These are phyloP conservation scores for Accipiter virgatus DNA, from an alignment of 2,113 vertebrate genomes.

Conservation along the genomic window DNA sequence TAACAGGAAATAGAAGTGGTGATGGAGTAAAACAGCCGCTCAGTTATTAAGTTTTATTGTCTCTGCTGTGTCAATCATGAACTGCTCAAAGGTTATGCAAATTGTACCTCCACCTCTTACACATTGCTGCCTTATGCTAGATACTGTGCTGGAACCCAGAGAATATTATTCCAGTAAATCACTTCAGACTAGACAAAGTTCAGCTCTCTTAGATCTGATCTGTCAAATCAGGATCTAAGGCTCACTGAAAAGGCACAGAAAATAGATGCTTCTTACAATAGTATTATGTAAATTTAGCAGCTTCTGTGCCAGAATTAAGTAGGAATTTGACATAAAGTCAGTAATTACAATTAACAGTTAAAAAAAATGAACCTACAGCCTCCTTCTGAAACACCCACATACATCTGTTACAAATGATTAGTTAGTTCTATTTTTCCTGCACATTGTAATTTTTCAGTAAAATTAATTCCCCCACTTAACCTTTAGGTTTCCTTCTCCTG, in stretches of 20 bases:
- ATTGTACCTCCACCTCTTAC: neutral
- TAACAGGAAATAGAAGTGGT: neutral
- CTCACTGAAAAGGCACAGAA: neutral
- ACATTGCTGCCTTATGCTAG: neutral
- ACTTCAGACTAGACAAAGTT: neutral
- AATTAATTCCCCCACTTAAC: conserved; percentile 70
- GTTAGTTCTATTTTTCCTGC: neutral
- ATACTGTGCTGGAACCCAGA: neutral
- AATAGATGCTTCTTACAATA: neutral
- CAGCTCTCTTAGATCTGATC: neutral
- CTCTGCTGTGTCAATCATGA: neutral
- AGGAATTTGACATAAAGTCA: neutral
- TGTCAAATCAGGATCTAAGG: neutral
- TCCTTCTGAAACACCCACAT: neutral
- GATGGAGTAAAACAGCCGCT: neutral
- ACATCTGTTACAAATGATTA: neutral
- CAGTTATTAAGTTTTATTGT: neutral
- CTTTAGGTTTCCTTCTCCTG: conserved; percentile 92
- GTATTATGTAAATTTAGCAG: neutral
- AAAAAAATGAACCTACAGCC: neutral
- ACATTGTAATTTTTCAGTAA: neutral
- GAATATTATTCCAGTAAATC: neutral
- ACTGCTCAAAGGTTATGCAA: neutral
- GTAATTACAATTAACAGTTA: neutral
- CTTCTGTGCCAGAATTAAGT: neutral